Evolutionary conservation across 2,888 invertebrate species (phyloP).

Genomic region (Synanthedon formicaeformis): DNA sequence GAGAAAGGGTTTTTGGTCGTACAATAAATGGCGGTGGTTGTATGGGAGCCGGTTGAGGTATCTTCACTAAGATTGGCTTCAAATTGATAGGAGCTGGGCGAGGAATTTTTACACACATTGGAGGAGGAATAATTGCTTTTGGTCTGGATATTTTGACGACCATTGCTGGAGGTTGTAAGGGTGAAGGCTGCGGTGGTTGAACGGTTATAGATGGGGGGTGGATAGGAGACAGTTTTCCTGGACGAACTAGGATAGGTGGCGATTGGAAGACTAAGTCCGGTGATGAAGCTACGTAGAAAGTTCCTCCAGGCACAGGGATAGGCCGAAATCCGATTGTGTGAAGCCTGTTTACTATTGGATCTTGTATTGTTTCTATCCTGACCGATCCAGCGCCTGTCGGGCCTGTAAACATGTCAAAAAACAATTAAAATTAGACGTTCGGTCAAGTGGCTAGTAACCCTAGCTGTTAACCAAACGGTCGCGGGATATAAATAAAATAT

Average conservation of each 20-base stretch:
- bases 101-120: slow-evolving; percentile 28
- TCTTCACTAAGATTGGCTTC: slow-evolving; percentile 27
- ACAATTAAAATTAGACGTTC: too few relatives aligned
- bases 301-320: slow-evolving; percentile 38
- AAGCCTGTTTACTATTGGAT: slow-evolving; percentile 20
- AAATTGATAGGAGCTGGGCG: slow-evolving; percentile 27
- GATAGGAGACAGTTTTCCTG: slow-evolving; percentile 23
- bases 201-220: slow-evolving; percentile 28
- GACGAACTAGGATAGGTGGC: slow-evolving; percentile 39
- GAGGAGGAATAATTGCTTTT: slow-evolving; percentile 27
- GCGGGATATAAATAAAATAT: too few relatives aligned
- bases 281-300: slow-evolving; percentile 30
- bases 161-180: slow-evolving; percentile 30
- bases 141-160: slow-evolving; percentile 24
- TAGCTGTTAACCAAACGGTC: too few relatives aligned
- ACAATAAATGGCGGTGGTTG: slow-evolving; percentile 19
- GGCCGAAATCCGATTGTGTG: slow-evolving; percentile 31
- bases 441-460: too few relatives aligned
- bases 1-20: slow-evolving; percentile 15
- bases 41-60: slow-evolving; percentile 25
- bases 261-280: slow-evolving; percentile 47
- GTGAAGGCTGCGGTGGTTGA: slow-evolving; percentile 22
- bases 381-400: slow-evolving; percentile 35
- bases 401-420: slow-evolving; percentile 20
- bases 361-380: slow-evolving; percentile 20